Base-by-base conservation (phyloP, 2,797 vertebrate species). In the Coranthus polyacanthus region DNA sequence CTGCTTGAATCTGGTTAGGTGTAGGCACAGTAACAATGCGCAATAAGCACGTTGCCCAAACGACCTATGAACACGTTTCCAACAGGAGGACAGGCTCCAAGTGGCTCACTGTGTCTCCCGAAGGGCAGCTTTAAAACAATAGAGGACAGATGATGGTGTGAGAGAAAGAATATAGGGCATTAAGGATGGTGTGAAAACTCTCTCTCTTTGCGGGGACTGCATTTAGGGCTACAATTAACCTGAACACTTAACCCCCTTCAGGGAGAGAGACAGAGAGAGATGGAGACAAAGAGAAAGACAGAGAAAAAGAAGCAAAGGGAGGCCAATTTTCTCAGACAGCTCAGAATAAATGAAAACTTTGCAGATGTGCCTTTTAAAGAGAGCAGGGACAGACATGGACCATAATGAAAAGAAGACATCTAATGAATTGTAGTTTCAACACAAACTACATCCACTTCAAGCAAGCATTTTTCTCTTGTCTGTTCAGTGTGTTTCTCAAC, bases 161-260 rank as follows among this genome's bases (percentile, higher is more conserved):
- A 83, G 36, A 57, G 56, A 56, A 61, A 74, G 72, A 80, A 83
- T 81, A 77, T 76, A 72, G 62, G 76, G 79, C 69, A 79, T 81
- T 75, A 73, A 75, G 72, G 56, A 74, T 68, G 65, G 75, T 69
- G 80, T 73, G 67, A 73, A 86, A 78, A 70, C 42, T 54, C 70
- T 61, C 67, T 68, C 72, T 78, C 63, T 55, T 83, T 72, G 63
- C 78, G 71, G 64, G 73, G 76, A 67, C 69, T 74, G 62, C 74
- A 80, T 81, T 90, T 86, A 65, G 76, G 78, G 87, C 66, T 70
- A 71, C 82, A 90, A 89, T 90, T 91, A 90, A 89, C 88, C 85
- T 72, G 72, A 82, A 69, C 83, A 83, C 81, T 86, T 90, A 84
- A 89, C 83, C 89, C 73, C 82, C 78, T 83, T 82, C 84, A 80